Conservation (phyloP, 1,140 invertebrate species). For the Calliphora vicina region DNA sequence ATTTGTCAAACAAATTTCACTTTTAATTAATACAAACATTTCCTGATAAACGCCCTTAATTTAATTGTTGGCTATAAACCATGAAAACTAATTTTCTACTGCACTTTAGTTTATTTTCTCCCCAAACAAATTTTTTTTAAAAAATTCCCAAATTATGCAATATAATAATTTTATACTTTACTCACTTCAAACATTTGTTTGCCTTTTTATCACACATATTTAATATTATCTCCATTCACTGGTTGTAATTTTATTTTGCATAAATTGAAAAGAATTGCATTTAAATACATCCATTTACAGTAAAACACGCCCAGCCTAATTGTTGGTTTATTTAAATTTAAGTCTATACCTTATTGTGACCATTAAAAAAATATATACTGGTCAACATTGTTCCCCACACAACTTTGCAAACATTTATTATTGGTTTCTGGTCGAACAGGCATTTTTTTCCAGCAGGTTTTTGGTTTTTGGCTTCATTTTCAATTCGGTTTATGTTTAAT, state of each 20-base stretch:
- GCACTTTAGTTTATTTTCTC: too few relatives aligned
- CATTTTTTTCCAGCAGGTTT: background rate
- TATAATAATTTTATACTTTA: background rate
- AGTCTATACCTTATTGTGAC: background rate
- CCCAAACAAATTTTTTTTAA: too few relatives aligned
- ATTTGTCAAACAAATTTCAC: too few relatives aligned
- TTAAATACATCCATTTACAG: background rate
- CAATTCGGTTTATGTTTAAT: background rate
- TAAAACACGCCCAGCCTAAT: background rate
- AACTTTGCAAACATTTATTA: constrained; percentile 15
- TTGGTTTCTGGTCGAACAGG: background rate
- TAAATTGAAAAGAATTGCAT: background rate
- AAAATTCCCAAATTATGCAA: background rate
- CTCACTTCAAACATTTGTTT: too few relatives aligned
- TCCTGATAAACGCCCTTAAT: too few relatives aligned
- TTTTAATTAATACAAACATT: too few relatives aligned
- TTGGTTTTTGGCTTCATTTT: constrained; percentile 7
- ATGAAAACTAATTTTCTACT: too few relatives aligned
- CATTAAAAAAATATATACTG: background rate
- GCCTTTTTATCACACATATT: background rate
- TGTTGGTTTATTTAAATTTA: background rate
- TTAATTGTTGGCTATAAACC: too few relatives aligned
- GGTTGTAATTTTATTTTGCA: background rate
- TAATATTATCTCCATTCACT: too few relatives aligned
- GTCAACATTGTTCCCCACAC: background rate